phyloP scores from a whole-genome alignment of 2,113 vertebrate genomes.

The Toxotes jaculatrix region DNA sequence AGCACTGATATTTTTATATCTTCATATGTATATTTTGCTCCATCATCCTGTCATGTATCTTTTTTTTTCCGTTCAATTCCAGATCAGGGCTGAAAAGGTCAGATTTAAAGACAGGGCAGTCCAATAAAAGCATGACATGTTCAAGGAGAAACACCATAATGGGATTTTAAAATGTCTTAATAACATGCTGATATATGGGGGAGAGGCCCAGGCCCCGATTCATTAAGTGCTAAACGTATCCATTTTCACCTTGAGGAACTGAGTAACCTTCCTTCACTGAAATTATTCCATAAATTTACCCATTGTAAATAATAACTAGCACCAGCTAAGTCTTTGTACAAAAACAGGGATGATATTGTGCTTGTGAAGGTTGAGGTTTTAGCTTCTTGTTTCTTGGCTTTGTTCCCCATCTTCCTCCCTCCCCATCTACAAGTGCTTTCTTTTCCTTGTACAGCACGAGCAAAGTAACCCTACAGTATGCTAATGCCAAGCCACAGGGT shows the following conservation, averaged over 20 bases:
- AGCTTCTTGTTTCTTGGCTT: slow-evolving; percentile 55
- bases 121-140: slow-evolving; percentile 88
- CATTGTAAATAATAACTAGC: slow-evolving; percentile 88
- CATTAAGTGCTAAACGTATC: slow-evolving; percentile 89
- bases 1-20: slow-evolving; percentile 64
- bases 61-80: slow-evolving; percentile 74
- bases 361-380: slow-evolving; percentile 76
- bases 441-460: slow-evolving; percentile 51
- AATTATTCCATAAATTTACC: slow-evolving; percentile 88
- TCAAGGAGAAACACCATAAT: slow-evolving; percentile 91
- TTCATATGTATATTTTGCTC: slow-evolving; percentile 59
- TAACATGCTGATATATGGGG: slow-evolving; percentile 90
- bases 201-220: slow-evolving; percentile 82
- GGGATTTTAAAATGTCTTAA: slow-evolving; percentile 90
- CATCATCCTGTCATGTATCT: slow-evolving; percentile 58
- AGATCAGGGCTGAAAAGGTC: slow-evolving; percentile 82
- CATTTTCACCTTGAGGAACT: slow-evolving; percentile 88
- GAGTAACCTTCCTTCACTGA: slow-evolving; percentile 84
- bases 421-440: slow-evolving; percentile 52
- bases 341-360: slow-evolving; percentile 74
- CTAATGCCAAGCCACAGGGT: slow-evolving; percentile 70
- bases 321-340: slow-evolving; percentile 76
- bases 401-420: slow-evolving; percentile 14
- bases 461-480: slow-evolving; percentile 63
- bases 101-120: slow-evolving; percentile 88